Conservation (phyloP, 2,797 vertebrate species). For the Molossus molossus region DNA sequence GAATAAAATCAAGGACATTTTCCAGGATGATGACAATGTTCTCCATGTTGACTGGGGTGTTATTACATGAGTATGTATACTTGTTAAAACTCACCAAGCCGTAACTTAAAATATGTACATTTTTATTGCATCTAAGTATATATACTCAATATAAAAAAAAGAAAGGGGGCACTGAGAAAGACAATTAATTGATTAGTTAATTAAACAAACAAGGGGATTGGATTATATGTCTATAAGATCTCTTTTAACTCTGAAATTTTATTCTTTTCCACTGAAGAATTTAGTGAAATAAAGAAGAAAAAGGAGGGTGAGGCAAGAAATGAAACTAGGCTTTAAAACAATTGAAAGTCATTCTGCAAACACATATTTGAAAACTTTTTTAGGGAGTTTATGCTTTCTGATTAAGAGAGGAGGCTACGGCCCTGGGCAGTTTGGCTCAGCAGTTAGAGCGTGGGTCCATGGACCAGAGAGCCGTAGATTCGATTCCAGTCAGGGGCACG, state of each 20-base stretch:
- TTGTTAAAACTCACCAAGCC: not conserved
- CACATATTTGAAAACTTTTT: not conserved
- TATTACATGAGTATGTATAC: not conserved
- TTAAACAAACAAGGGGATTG: not conserved
- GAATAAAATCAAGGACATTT: not conserved
- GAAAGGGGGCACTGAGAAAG: not conserved
- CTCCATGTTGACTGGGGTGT: not conserved
- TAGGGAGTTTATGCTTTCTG: not conserved
- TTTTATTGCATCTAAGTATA: not conserved
- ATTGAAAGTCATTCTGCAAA: not conserved
- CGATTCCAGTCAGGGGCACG: too few species aligned
- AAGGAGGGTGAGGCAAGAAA: not conserved
- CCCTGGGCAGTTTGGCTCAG: too few species aligned
- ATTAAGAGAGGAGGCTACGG: not conserved
- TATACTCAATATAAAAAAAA: not conserved
- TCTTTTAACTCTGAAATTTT: conserved; percentile 12
- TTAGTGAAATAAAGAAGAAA: not conserved
- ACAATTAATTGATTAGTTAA: not conserved
- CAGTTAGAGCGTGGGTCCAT: too few species aligned
- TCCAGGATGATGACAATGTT: not conserved
- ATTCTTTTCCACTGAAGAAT: conserved; percentile 10
- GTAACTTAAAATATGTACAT: not conserved
- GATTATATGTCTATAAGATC: not conserved
- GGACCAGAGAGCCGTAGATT: too few species aligned
- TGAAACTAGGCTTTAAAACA: not conserved